These are phyloP conservation scores for Pyrocephalus nanus DNA, from an alignment of 2,797 vertebrate species.

Conservation along the genomic window DNA sequence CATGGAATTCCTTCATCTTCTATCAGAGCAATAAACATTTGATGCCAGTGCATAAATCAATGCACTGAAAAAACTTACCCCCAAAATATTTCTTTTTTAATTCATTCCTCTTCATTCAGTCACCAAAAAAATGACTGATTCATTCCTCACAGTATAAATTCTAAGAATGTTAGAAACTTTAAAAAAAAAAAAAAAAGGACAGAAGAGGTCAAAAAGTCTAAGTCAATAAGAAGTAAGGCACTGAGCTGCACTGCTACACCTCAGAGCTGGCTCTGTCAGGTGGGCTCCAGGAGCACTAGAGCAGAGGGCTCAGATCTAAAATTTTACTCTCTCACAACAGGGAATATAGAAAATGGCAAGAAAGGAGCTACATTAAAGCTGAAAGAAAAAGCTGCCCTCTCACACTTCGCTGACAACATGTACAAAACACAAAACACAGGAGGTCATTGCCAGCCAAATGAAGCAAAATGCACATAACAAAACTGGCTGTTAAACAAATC, in stretches of 20 bases:
- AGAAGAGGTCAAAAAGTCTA: not conserved
- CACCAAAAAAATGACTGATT: not conserved
- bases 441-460: not conserved
- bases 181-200: not conserved
- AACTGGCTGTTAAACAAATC: not conserved
- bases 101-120: not conserved
- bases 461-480: not conserved
- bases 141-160: not conserved
- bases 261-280: not conserved
- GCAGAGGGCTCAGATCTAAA: not conserved
- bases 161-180: not conserved
- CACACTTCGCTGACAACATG: not conserved
- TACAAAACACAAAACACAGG: not conserved
- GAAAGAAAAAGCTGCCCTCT: not conserved
- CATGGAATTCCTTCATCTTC: not conserved
- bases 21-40: not conserved
- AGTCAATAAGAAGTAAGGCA: not conserved
- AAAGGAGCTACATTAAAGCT: not conserved
- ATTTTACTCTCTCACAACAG: not conserved
- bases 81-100: not conserved
- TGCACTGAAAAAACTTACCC: not conserved
- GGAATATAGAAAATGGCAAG: not conserved
- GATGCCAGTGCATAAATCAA: not conserved
- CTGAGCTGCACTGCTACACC: not conserved
- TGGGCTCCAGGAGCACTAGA: not conserved